phyloP scores from a whole-genome alignment of 2,113 vertebrate species.

The Tetrax tetrax region DNA sequence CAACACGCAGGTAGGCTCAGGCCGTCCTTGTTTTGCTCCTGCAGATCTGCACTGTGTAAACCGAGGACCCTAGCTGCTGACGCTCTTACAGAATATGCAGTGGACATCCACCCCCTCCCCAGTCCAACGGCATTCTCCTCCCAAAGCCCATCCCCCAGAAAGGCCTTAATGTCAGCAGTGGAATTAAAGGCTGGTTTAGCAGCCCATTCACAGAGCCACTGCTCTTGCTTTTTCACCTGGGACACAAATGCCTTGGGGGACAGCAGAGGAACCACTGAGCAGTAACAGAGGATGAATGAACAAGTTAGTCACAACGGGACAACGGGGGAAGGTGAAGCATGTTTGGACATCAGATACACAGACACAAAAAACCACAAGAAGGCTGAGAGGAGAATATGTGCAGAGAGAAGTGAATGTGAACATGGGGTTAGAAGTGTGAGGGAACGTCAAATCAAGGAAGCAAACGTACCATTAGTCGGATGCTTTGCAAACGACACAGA shows the following conservation, averaged over 20 bases:
- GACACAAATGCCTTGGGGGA: background rate
- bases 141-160: fast-evolving
- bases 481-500: slow-evolving; percentile 99
- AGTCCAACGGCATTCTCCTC: background rate
- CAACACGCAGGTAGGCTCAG: background rate
- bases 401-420: slow-evolving; percentile 61
- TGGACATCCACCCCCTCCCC: background rate
- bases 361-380: slow-evolving; percentile 32
- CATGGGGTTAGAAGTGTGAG: slow-evolving; percentile 76
- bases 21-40: background rate
- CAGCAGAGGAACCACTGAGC: background rate
- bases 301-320: background rate
- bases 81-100: background rate
- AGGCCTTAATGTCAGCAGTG: background rate
- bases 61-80: background rate
- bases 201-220: background rate
- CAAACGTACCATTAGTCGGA: slow-evolving; percentile 99
- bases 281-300: background rate
- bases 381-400: slow-evolving; percentile 37
- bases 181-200: background rate
- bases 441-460: slow-evolving; percentile 88
- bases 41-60: background rate
- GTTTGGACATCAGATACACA: slow-evolving; percentile 25
- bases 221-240: background rate
- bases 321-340: slow-evolving; percentile 5